These are phyloP conservation scores for Blera fallax DNA, from an alignment of 2,888 invertebrate species.

Conservation along the genomic window DNA sequence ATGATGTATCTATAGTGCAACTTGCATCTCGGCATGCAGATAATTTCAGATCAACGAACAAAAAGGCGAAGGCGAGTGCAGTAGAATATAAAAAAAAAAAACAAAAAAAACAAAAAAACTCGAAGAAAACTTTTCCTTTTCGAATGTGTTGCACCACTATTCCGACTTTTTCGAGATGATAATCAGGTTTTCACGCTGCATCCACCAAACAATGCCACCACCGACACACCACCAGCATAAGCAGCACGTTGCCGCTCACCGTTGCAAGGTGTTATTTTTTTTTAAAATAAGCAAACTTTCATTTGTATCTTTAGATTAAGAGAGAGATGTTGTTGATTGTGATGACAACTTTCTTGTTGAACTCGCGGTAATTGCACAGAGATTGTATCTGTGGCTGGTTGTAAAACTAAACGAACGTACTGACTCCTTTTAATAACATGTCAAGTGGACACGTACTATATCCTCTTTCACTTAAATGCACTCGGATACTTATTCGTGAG, in stretches of 20 bases:
- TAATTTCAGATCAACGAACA: slow-evolving; percentile 60
- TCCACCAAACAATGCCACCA: slow-evolving; percentile 33
- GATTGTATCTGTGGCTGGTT: not conserved
- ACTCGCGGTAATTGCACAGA: slow-evolving; percentile 27
- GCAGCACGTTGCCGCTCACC: slow-evolving; percentile 21
- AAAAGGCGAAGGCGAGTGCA: slow-evolving; percentile 47
- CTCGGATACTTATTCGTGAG: slow-evolving; percentile 5
- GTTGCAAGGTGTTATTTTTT: slow-evolving; percentile 46
- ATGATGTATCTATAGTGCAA: slow-evolving; percentile 27
- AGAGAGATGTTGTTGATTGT: slow-evolving; percentile 18
- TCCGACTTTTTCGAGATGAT: slow-evolving; percentile 54
- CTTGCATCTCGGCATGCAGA: slow-evolving; percentile 63
- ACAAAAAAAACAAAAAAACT: slow-evolving; percentile 18
- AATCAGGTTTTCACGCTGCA: slow-evolving; percentile 67
- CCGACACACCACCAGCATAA: slow-evolving; percentile 14
- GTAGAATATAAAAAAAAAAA: not conserved
- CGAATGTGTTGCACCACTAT: slow-evolving; percentile 40
- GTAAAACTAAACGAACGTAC: not conserved
- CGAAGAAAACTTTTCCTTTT: slow-evolving; percentile 66
- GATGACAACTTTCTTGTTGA: slow-evolving; percentile 64
- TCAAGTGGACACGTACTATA: not conserved
- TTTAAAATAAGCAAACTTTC: slow-evolving; percentile 62
- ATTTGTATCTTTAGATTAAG: slow-evolving; percentile 61
- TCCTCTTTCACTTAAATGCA: slow-evolving; percentile 15
- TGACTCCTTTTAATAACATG: slow-evolving; percentile 31